A percentile compares a stretch with the other conserved stretches of the same genome.
phyloP scores from a whole-genome alignment of 2,797 vertebrate species.

The Glossophaga mutica region DNA sequence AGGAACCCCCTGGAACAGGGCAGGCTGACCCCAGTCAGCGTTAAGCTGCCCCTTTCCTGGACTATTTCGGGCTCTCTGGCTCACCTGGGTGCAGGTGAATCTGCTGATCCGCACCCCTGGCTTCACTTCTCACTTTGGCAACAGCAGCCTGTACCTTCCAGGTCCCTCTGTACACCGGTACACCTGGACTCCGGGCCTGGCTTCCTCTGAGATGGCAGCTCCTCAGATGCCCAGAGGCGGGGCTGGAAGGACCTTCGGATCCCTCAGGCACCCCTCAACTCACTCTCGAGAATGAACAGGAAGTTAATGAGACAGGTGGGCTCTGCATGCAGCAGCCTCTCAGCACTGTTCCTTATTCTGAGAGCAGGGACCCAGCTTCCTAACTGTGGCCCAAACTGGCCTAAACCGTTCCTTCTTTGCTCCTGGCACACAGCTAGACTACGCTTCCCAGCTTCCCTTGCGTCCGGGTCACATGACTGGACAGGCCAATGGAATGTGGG shows the following conservation, averaged over 20 bases:
- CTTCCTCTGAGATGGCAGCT: neutral
- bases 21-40: too few species aligned
- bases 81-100: too few species aligned
- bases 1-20: neutral
- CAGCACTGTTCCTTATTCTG: neutral
- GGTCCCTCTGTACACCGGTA: neutral
- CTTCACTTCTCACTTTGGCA: neutral
- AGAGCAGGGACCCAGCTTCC: neutral
- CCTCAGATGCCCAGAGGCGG: neutral
- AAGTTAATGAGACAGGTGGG: neutral
- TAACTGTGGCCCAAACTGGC: neutral
- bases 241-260: neutral
- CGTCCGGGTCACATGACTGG: neutral
- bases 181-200: neutral
- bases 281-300: neutral
- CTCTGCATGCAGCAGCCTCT: neutral
- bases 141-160: neutral
- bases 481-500: neutral
- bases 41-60: neutral
- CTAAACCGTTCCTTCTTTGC: neutral
- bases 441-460: neutral
- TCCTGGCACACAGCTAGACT: neutral
- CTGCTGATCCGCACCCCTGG: rapidly evolving
- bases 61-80: neutral
- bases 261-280: neutral